Base-by-base conservation (phyloP, 2,888 invertebrate species). In the Gortyna flavago region DNA sequence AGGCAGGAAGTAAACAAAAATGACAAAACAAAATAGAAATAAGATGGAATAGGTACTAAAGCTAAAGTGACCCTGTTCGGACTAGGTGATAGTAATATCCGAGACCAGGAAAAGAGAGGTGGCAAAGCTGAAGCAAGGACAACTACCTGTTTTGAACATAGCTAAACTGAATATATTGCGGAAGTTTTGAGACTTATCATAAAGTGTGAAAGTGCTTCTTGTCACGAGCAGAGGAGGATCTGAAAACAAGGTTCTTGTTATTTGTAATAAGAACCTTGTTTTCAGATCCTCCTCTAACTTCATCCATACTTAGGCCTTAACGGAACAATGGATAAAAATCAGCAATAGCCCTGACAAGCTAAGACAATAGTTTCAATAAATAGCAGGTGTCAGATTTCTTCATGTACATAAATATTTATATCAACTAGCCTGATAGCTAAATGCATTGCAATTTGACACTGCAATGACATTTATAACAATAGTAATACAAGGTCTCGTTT, bases 101-200 rank as follows among this genome's bases (percentile, higher is more conserved):
- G 68, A 80, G 71, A 84, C 73, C 80, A 84, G 88, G 88, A 88
- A 88, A 88, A 86, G 86, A 83, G 76, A 81, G 86, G 78, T 69
- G 64, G 77, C 71, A 38, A 85, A 77, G 73, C 65, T 62, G 72
- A 74, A 80, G 73, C 88, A 83, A 89, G 89, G 88, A 72, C 89
- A 81, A 66, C 67, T 41, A 82, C 79, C 59, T 44, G 84, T 75
- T 82, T 71, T 75, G 41, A 81, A 72, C 84, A 69, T 84, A 75
- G 75, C 73, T 79, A 72, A 77, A 75, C 59, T 68, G 4, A 48
- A 64, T 66, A 72, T 54, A 65, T 48, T 35, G 32, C 64, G 77
- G 77, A 80, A 75, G 70, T 77, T 66, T 69, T 64, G 51, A 65
- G 21, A 54, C 51, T 72, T 73, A 71, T 51, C 48, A 32, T 70